phyloP scores from a whole-genome alignment of 2,797 vertebrate species.

The Crocidura indochinensis region DNA sequence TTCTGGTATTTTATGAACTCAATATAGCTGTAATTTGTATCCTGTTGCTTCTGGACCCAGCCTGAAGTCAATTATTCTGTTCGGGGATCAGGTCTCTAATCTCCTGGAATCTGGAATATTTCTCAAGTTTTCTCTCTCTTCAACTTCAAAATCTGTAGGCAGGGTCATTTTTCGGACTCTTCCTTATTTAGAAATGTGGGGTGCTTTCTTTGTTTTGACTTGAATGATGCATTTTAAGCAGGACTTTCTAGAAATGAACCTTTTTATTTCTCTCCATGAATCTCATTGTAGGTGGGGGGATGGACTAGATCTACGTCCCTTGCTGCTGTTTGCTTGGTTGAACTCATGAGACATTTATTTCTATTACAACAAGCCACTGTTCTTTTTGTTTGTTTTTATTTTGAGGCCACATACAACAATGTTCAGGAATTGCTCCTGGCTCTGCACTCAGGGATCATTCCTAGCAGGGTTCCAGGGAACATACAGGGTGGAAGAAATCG shows the following conservation, averaged over 20 bases:
- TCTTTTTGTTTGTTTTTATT: not conserved
- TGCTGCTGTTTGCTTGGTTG: not conserved
- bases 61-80: not conserved
- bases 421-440: too few relatives aligned
- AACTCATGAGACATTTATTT: not conserved
- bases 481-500: too few relatives aligned
- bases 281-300: not conserved
- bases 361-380: not conserved
- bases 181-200: too few relatives aligned
- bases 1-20: not conserved
- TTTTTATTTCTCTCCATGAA: too few relatives aligned
- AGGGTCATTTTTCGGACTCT: not conserved
- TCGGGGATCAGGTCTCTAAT: not conserved
- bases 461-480: too few relatives aligned
- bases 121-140: not conserved
- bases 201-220: not conserved
- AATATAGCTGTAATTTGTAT: not conserved
- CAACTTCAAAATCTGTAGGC: not conserved
- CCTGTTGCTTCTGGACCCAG: not conserved
- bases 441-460: too few relatives aligned
- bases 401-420: too few relatives aligned
- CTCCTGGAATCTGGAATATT: not conserved
- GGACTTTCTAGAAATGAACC: not conserved
- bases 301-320: too few relatives aligned
- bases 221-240: not conserved